Evolutionary conservation across 64 coral and sea anemone genomes (phyloP), one percentile per base, ranked within the genome.

Genomic region (Stichodactyla helianthus): DNA sequence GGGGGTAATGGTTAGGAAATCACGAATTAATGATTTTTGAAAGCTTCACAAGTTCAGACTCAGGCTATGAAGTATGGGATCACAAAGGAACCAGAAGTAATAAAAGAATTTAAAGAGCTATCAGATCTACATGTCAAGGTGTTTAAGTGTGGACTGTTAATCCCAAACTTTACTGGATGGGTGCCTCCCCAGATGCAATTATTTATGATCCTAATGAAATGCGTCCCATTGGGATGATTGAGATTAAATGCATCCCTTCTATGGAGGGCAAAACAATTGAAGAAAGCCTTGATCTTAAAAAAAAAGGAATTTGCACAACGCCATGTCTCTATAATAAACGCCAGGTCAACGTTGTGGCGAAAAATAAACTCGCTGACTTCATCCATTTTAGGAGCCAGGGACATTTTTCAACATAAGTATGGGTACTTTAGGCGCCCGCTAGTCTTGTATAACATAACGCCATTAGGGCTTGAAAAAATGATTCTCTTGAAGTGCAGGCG

Each of bases 61-160:
- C 87, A 71, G 77, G 77, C 87, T 23, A 50, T 27, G 25, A 51
- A 55, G 13, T 88, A 88, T 82, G 87, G 76, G 19, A 88, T 60
- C 59, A 88, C 77, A 79, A 55, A 88, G 16, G 87, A 88, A 54
- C 55, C 55, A 2, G 77, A 88, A 35, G 87, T 77, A 17, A 79
- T 81, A 61, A 53, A 20, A 54, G 77, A 19, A 61, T 81, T 89
- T 77, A 81, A 88, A 52, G 89, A 95, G 54, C 86, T 61, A 52
- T 86, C 91, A 54, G 52, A 23, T n/a, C 31, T 35, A 35, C 68
- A 82, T 44, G 88, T 81, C 53, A 64, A 95, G 26, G 59, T 95
- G 86, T 88, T 86, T 59, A 86, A 89, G 14, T 91, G 86, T 91
- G 93, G 89, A 16, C 85, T 95, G 50, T 31, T 95, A 68, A 52